Evolutionary conservation across 1,140 invertebrate species (phyloP).

Genomic region (Brachystomella parvula): DNA sequence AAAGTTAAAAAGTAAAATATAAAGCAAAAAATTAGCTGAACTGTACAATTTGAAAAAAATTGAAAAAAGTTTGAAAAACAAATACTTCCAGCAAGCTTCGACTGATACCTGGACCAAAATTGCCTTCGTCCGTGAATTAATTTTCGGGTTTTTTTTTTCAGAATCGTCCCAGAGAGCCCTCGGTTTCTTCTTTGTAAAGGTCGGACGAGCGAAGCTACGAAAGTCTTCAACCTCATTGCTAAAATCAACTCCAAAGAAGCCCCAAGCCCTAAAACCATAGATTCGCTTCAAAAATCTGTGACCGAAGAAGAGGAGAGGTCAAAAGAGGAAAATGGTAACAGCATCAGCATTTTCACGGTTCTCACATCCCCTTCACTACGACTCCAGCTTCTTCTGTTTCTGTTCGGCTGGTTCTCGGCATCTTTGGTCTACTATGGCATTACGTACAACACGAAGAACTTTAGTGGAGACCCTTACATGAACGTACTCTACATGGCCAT

Average conservation of each 20-base stretch:
- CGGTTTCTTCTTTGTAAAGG: conserved; percentile 17
- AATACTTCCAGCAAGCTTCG: no score
- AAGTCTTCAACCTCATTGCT: conserved; percentile 13
- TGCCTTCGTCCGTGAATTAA: no score
- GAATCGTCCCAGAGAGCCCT: conserved; percentile 17
- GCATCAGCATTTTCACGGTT: background rate
- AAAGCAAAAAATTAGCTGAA: no score
- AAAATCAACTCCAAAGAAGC: background rate
- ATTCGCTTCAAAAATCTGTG: conserved; percentile 20
- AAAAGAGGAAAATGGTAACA: background rate
- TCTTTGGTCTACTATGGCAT: conserved; percentile 26
- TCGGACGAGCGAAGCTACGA: conserved; percentile 15
- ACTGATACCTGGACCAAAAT: no score
- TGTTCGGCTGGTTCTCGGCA: conserved; percentile 20
- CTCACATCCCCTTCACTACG: background rate
- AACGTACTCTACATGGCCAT: conserved; percentile 28
- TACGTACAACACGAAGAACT: conserved; percentile 24
- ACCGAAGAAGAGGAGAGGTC: background rate
- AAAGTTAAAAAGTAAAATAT: no score
- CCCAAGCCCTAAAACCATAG: background rate
- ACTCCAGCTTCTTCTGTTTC: conserved; percentile 9
- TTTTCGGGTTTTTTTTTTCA: background rate
- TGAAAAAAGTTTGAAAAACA: no score
- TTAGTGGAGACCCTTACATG: conserved; percentile 27
- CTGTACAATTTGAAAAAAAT: no score